phyloP scores from a whole-genome alignment of 2,888 invertebrate species.

The Chaetogeoica ovagalla region DNA sequence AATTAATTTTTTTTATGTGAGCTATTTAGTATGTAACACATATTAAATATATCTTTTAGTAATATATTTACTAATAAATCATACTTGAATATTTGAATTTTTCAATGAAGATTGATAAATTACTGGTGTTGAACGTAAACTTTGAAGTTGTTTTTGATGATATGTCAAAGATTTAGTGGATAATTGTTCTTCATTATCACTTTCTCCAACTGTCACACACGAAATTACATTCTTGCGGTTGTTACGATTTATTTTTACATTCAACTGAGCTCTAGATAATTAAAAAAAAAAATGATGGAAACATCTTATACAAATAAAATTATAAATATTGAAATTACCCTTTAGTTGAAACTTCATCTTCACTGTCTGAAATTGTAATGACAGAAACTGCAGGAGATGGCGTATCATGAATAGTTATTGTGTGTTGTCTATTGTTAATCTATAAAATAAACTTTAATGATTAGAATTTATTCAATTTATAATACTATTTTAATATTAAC shows the following conservation, averaged over 20 bases:
- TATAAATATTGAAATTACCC: constrained; percentile 40
- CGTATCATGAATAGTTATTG: constrained; percentile 92
- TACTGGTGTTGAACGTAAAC: constrained; percentile 53
- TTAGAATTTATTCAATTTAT: background rate
- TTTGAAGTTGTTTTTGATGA: constrained; percentile 54
- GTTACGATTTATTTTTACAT: constrained; percentile 38
- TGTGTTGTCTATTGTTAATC: constrained; percentile 63
- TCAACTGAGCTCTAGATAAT: constrained; percentile 50
- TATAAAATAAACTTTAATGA: constrained; percentile 10
- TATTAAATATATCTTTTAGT: background rate
- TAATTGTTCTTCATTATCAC: constrained; percentile 69
- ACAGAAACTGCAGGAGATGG: constrained; percentile 93
- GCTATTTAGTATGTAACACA: too few species aligned
- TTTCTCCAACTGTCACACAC: constrained; percentile 77
- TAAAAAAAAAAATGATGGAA: constrained; percentile 6
- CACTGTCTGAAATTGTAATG: constrained; percentile 93
- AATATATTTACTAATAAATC: background rate
- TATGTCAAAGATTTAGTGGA: constrained; percentile 58
- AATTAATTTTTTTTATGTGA: too few species aligned
- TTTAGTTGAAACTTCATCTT: constrained; percentile 72
- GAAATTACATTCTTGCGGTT: constrained; percentile 75
- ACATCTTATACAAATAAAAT: background rate
- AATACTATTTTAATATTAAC: constrained; percentile 3
- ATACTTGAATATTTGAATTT: constrained; percentile 46
- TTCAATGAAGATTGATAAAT: constrained; percentile 54